phyloP scores from a whole-genome alignment of 2,113 vertebrate genomes.

The Dicerorhinus sumatrensis region DNA sequence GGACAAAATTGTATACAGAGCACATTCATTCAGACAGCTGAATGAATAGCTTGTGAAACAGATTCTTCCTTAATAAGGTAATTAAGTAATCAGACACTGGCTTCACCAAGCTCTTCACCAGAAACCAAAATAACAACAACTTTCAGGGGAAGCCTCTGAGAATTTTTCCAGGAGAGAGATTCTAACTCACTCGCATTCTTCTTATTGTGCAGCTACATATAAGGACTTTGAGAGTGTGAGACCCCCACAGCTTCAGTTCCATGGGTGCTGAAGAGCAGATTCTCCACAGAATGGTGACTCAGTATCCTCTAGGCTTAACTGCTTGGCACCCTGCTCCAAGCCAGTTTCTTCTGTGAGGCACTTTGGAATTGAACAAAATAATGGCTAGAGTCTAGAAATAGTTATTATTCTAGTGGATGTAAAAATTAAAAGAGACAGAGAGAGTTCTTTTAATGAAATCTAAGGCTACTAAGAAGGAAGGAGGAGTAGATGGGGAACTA shows the following conservation, averaged over 20 bases:
- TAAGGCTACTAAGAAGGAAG: background rate
- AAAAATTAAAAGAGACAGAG: background rate
- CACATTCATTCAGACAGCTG: background rate
- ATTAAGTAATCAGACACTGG: background rate
- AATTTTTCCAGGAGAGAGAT: background rate
- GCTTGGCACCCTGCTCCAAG: background rate
- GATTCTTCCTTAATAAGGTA: background rate
- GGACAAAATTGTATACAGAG: background rate
- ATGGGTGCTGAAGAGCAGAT: background rate
- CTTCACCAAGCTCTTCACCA: background rate
- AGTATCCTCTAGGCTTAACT: background rate
- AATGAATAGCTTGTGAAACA: slow-evolving; percentile 8
- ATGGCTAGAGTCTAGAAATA: background rate
- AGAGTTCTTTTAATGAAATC: background rate
- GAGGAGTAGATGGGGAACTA: background rate
- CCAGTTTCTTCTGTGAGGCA: background rate
- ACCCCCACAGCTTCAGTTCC: background rate
- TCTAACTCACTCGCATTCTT: background rate
- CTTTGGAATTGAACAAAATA: background rate
- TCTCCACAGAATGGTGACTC: background rate
- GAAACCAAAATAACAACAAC: slow-evolving; percentile 14
- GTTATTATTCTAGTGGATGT: background rate
- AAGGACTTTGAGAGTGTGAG: background rate
- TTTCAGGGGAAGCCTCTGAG: background rate
- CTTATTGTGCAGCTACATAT: background rate